Evolutionary conservation across 1,140 invertebrate genomes (phyloP).

Genomic region (Diorhabda sublineata): DNA sequence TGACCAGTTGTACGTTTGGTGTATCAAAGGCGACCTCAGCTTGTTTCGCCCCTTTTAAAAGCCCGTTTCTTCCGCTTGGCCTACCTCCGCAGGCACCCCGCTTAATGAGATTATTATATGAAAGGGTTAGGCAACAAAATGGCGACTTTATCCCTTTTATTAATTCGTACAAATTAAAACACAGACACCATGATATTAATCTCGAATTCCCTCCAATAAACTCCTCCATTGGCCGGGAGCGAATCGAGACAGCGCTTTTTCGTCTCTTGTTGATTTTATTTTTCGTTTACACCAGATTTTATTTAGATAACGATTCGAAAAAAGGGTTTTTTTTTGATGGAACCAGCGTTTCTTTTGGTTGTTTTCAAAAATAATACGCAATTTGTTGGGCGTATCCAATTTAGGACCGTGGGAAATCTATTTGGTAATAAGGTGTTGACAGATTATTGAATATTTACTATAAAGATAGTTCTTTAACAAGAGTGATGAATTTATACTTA

Average conservation of each 20-base stretch:
- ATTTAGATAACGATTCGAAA: neutral
- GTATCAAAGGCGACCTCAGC: slow-evolving; percentile 22
- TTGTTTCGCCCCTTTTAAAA: slow-evolving; percentile 31
- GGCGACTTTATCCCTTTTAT: slow-evolving; percentile 32
- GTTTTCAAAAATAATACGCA: too few species aligned
- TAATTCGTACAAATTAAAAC: slow-evolving; percentile 36
- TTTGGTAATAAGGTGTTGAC: too few species aligned
- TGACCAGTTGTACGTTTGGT: slow-evolving; percentile 9
- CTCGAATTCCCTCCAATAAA: slow-evolving; percentile 9
- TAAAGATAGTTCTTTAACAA: too few species aligned
- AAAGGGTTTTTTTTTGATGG: too few species aligned
- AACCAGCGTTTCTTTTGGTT: too few species aligned
- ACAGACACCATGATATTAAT: slow-evolving; percentile 33
- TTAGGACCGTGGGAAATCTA: too few species aligned
- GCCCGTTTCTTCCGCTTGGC: slow-evolving; percentile 34
- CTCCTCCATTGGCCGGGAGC: neutral
- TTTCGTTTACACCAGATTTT: neutral
- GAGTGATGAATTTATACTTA: too few species aligned
- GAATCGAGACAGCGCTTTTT: neutral
- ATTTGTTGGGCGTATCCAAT: too few species aligned
- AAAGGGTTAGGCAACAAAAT: slow-evolving; percentile 30
- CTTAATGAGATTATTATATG: slow-evolving; percentile 42
- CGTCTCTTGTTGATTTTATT: slow-evolving; percentile 2
- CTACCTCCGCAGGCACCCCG: slow-evolving; percentile 34
- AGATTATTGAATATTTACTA: too few species aligned